Evolutionary conservation across 2,113 vertebrate species (phyloP), one percentile per base, ranked within the genome.

Genomic region (Thamnaconus septentrionalis): DNA sequence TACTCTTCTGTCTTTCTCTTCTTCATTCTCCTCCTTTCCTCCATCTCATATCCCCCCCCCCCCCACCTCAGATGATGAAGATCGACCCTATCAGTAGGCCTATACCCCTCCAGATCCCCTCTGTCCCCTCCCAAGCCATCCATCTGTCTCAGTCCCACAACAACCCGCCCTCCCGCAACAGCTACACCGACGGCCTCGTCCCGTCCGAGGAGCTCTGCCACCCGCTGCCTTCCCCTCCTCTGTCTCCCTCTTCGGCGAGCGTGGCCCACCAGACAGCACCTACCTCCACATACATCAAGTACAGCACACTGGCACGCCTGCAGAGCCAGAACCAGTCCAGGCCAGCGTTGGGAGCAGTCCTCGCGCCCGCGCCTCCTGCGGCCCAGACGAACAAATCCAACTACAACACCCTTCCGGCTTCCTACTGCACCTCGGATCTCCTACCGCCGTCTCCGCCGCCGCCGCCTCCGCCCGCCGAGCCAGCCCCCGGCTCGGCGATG

Each of bases 291-390:
- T 95, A 94, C 3, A 85, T 93, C 46, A 97, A 95, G 73, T 96
- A 95, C 88, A 96, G 95, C 90, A 97, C 95, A 0, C 91, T 96
- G 61, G 90, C 94, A 46, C 88, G 92, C 43, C 75, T 95, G 59
- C 94, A 96, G 81, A 82, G 78, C 56, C 88, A 93, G 39, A 91
- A 87, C 62, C 93, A 91, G 59, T 10, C 78, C 1, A 71, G 69
- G 61, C 84, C 18, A 6, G 86, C 1, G 50, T 62, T 18, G 5
- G 31, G 42, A 0, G 63, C 71, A 10, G 56, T 67, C 1, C 7
- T 44, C 6, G 63, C 85, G 0, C 59, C 66, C 0, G 4, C 42
- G 0, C 65, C 68, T 1, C 85, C 88, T 5, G n/a, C 59, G 0
- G 18, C 55, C 1, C 90, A 89, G 53, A 10, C 78, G 0, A 12